Evolutionary conservation across 2,113 vertebrate genomes (phyloP).

Genomic region (Lota lota): DNA sequence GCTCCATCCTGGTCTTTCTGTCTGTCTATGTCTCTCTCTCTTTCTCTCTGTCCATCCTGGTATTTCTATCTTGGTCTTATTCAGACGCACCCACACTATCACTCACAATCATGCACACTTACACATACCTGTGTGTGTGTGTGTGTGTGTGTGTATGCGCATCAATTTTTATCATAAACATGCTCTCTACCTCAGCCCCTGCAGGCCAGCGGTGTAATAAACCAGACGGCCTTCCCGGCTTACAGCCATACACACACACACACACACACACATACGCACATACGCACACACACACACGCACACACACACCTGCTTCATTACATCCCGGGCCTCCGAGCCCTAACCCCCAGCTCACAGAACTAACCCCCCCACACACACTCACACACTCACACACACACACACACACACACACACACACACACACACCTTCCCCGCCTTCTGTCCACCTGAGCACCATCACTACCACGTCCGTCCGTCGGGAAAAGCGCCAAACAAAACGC

Average conservation of each 20-base stretch:
- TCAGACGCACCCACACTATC: neutral
- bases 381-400: too few species aligned
- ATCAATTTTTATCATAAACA: slow-evolving; percentile 2
- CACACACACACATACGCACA: too few species aligned
- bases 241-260: slow-evolving; percentile 23
- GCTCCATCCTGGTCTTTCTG: neutral
- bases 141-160: slow-evolving; percentile 2
- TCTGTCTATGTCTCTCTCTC: too few species aligned
- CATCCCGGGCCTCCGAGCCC: slow-evolving; percentile 39
- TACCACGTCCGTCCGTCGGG: slow-evolving; percentile 27
- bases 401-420: neutral
- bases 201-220: slow-evolving; percentile 47
- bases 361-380: too few species aligned
- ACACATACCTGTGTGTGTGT: neutral
- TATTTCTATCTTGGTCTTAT: neutral
- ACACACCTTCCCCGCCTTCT: slow-evolving; percentile 46
- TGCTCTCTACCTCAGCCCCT: slow-evolving; percentile 4
- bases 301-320: slow-evolving; percentile 55
- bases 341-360: slow-evolving; percentile 34
- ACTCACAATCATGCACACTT: neutral
- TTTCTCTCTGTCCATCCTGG: neutral
- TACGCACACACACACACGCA: too few species aligned
- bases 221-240: slow-evolving; percentile 39
- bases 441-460: slow-evolving; percentile 50
- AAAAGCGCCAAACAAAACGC: slow-evolving; percentile 32